Percentiles rank a stretch among this genome's conserved stretches.
phyloP scores from a whole-genome alignment of 1,140 invertebrate genomes.

The Diploscapter pachys region DNA sequence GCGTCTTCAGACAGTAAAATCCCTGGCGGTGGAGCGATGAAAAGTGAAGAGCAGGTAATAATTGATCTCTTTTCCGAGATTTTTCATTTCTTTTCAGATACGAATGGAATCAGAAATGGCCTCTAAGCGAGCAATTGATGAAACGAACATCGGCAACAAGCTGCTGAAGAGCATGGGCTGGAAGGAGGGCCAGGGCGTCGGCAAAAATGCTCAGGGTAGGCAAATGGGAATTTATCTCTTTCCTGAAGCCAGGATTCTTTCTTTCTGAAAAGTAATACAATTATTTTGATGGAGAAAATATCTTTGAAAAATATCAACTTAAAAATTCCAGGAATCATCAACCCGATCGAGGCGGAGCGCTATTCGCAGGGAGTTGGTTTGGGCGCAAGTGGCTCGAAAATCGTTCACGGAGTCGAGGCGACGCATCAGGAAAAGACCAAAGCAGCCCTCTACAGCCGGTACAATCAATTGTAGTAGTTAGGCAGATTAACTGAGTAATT shows the following conservation, averaged over 20 bases:
- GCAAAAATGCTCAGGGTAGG: conserved; percentile 80
- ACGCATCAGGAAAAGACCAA: conserved; percentile 25
- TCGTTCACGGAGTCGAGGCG: conserved; percentile 19
- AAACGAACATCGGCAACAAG: conserved; percentile 74
- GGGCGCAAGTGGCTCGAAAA: conserved; percentile 41
- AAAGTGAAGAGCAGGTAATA: conserved; percentile 21
- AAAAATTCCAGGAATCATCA: conserved; percentile 45
- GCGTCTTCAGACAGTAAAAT: not conserved
- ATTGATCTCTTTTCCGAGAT: conserved; percentile 3
- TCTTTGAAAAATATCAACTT: too few relatives aligned
- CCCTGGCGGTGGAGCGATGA: not conserved
- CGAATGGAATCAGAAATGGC: conserved; percentile 29
- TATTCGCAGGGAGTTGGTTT: conserved; percentile 54
- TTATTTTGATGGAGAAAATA: not conserved
- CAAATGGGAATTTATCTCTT: not conserved
- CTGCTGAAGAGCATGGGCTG: conserved; percentile 97
- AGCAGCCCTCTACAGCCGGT: conserved; percentile 25
- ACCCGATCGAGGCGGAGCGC: conserved; percentile 51
- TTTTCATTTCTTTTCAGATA: not conserved
- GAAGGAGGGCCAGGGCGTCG: conserved; percentile 89
- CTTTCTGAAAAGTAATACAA: not conserved
- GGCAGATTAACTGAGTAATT: too few relatives aligned
- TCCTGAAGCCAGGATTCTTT: not conserved
- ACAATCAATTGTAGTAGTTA: not conserved
- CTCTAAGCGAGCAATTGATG: conserved; percentile 43